These are phyloP conservation scores for Melanostoma mellinum DNA, from an alignment of 2,888 invertebrate species.

Conservation along the genomic window DNA sequence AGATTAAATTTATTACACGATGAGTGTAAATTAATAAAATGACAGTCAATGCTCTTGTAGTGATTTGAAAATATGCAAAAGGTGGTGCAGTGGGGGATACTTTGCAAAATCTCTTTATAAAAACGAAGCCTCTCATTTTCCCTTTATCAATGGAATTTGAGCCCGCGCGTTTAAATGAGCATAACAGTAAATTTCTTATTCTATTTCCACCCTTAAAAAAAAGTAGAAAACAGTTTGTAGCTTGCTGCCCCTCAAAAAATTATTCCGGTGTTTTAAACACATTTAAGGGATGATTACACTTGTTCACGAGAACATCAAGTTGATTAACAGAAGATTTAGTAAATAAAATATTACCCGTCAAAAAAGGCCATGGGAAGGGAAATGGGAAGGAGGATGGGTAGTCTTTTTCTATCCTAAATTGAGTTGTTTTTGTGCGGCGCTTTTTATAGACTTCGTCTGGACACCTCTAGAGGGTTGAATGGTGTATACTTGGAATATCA, in stretches of 20 bases:
- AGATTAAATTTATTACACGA: conserved; percentile 65
- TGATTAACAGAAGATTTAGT: conserved; percentile 75
- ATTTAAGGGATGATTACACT: conserved; percentile 76
- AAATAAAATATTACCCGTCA: conserved; percentile 75
- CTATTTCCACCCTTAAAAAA: conserved; percentile 35
- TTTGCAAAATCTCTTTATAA: conserved; percentile 3
- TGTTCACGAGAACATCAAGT: conserved; percentile 76
- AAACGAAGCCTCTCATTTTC: conserved; percentile 16
- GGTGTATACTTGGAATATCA: conserved; percentile 49
- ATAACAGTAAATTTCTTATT: conserved; percentile 37
- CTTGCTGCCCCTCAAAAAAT: conserved; percentile 46
- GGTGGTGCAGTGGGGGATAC: too few species aligned
- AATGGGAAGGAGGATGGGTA: neutral
- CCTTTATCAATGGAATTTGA: conserved; percentile 31
- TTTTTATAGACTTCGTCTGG: conserved; percentile 66
- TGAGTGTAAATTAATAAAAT: conserved; percentile 48
- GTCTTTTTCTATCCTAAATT: conserved; percentile 29
- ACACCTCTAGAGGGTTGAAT: conserved; percentile 65
- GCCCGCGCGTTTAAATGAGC: conserved; percentile 53
- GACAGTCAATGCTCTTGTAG: conserved; percentile 34
- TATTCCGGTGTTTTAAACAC: conserved; percentile 71
- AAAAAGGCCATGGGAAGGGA: conserved; percentile 15
- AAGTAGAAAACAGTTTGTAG: conserved; percentile 20
- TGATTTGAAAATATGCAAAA: too few species aligned
- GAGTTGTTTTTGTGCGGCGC: conserved; percentile 45